Percentiles rank a stretch among this genome's conserved stretches.
phyloP scores from a whole-genome alignment of 1,140 invertebrate species.

The Drosophila novamexicana region DNA sequence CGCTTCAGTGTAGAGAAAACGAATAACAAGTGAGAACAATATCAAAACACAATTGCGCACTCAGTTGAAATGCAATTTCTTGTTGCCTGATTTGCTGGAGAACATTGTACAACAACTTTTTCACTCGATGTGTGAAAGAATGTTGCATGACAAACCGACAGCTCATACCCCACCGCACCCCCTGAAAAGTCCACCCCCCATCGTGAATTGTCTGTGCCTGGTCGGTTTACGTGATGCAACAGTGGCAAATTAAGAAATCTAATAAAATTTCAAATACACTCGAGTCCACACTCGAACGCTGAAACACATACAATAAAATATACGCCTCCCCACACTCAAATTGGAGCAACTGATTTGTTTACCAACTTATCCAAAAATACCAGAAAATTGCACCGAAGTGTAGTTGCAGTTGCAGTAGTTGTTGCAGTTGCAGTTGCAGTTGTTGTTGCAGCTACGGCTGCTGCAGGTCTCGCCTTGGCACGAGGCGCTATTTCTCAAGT shows the following conservation, averaged over 20 bases:
- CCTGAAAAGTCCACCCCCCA: too few relatives aligned
- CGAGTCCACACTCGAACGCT: constrained; percentile 3
- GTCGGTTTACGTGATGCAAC: constrained; percentile 22
- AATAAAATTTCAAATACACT: constrained; percentile 51
- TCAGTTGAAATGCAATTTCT: constrained; percentile 30
- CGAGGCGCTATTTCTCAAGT: constrained; percentile 47
- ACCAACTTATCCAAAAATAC: constrained; percentile 56
- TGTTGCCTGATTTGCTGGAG: constrained; percentile 16
- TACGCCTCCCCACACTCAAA: constrained; percentile 31
- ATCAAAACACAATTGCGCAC: neutral
- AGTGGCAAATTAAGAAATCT: constrained; percentile 53
- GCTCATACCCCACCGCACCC: too few relatives aligned
- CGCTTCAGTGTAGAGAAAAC: neutral
- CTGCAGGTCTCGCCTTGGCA: constrained; percentile 35
- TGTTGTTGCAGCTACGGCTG: neutral
- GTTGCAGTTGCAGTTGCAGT: constrained; percentile 1
- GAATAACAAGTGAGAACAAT: neutral
- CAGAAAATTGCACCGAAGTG: constrained; percentile 43
- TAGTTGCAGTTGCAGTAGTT: neutral
- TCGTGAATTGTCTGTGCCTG: too few relatives aligned
- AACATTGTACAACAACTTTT: neutral
- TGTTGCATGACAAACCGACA: neutral
- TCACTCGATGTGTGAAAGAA: neutral
- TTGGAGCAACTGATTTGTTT: constrained; percentile 62
- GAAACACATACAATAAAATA: constrained; percentile 21